Evolutionary conservation across 2,113 vertebrate genomes (phyloP), one percentile per base, ranked within the genome.

Genomic region (Poeciliopsis retropinna): DNA sequence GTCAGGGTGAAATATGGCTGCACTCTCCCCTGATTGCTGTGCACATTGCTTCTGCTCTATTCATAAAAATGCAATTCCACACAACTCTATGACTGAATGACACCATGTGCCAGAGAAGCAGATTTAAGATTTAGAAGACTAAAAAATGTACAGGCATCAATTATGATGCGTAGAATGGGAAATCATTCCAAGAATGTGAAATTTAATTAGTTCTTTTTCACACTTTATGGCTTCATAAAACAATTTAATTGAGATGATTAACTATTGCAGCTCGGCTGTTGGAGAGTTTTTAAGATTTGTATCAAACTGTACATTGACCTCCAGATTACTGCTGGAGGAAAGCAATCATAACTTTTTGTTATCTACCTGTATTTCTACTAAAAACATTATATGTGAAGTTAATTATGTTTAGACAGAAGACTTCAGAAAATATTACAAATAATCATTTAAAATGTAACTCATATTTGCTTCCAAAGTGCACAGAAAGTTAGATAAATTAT

Each of bases 1-100:
- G 91, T 91, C 92, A 85, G 72, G 31, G 82, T 92, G 88, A 93
- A 90, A 94, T 92, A 94, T 92, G n/a, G n/a, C 86, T 78, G 84
- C 91, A 90, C 88, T 93, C 88, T 89, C 76, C 80, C 83, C 73
- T 87, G 89, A 94, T 92, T 93, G 91, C 91, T 79, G 89, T 89
- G 88, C 80, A 84, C 41, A 67, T 71, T 60, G 80, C 86, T 83
- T 83, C 77, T 72, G 75, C 64, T 68, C 84, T 85, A 88, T 92
- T 93, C 90, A 93, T 93, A 92, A 93, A 93, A 94, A 91, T 87
- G 85, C 91, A 92, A 82, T 91, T 87, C 82, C 79, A 79, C 80
- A 82, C 86, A 87, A 81, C 83, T 84, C 73, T 68, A 47, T 78
- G 70, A 85, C 62, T 44, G 81, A 87, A 90, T 85, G 85, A 89